Conservation (phyloP, 2,888 invertebrate species). For the Mellilla xanthometata region DNA sequence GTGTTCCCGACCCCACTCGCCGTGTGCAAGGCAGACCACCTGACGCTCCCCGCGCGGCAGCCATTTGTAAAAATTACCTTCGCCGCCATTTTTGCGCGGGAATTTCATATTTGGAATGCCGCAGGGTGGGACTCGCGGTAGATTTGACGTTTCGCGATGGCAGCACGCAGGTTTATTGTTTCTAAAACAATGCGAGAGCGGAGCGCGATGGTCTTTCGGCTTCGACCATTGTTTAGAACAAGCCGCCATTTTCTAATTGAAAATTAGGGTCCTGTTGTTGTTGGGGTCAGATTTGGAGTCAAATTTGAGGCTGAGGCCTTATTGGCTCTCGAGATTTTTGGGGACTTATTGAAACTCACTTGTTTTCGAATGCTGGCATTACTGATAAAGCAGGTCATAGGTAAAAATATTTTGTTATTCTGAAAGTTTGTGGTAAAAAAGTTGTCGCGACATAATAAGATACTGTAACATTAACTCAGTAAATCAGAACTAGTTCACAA, state of each 20-base stretch:
- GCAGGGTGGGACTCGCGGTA: slow-evolving; percentile 66
- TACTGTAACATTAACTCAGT: too few species aligned
- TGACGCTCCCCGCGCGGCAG: slow-evolving; percentile 66
- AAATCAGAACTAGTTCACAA: too few species aligned
- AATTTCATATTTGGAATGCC: slow-evolving; percentile 78
- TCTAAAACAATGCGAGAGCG: slow-evolving; percentile 66
- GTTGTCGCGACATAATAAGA: too few species aligned
- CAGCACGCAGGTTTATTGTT: slow-evolving; percentile 71
- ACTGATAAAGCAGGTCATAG: too few species aligned
- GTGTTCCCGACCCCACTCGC: slow-evolving; percentile 30
- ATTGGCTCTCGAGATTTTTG: too few species aligned
- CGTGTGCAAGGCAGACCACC: slow-evolving; percentile 53
- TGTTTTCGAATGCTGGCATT: too few species aligned
- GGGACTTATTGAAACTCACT: too few species aligned
- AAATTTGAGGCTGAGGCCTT: slow-evolving; percentile 32
- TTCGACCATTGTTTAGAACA: slow-evolving; percentile 58
- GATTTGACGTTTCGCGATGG: slow-evolving; percentile 72
- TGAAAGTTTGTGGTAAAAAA: too few species aligned
- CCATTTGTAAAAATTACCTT: slow-evolving; percentile 81
- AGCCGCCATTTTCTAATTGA: slow-evolving; percentile 65
- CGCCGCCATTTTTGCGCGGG: slow-evolving; percentile 78
- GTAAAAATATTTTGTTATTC: too few species aligned
- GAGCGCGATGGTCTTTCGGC: slow-evolving; percentile 62
- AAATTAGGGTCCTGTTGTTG: slow-evolving; percentile 65
- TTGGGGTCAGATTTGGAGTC: slow-evolving; percentile 33